Evolutionary conservation across 2,113 vertebrate species (phyloP), one percentile per base, ranked within the genome.

Genomic region (Lasiurus borealis): DNA sequence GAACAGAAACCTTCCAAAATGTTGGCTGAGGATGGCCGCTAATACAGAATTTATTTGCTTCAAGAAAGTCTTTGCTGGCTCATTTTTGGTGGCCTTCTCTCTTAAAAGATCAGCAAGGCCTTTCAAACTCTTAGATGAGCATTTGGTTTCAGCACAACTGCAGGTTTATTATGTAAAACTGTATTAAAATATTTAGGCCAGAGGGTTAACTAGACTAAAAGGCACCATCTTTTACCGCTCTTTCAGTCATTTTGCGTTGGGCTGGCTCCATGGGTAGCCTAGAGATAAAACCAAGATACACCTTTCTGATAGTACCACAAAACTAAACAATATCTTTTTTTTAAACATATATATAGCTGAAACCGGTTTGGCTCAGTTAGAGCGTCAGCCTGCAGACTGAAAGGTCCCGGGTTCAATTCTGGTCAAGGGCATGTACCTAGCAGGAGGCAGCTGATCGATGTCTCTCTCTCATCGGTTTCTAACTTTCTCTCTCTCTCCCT

Each of bases 51-150:
- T n/a, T n/a, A n/a, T n/a, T 11, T 75, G 40, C 71, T 52, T 77
- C 64, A 92, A 96, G 48, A 82, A 68, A 66, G 19, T 44, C 73
- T 93, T 46, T 54, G 6, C 73, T 72, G 9, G 21, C 50, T 94
- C 25, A 82, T 46, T 85, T 82, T 77, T 13, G 54, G 76, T 84
- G 81, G 13, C 25, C 46, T 87, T 73, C 76, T 69, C 91, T 85
- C 62, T 86, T 71, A 69, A 85, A 91, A 88, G n/a, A 88, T 31
- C 14, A 93, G 21, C 7, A 54, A 94, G 57, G 27, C 10, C 57
- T 93, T 95, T 75, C 64, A 96, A 91, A 84, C 4, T 27, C 59
- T 59, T 82, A 81, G 18, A 46, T 31, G n/a, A 94, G n/a, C 85
- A 78, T 46, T 82, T 90, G 59, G 23, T 66, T 88, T 64, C 31